These are phyloP conservation scores for Tretioscincus oriximinensis DNA, from an alignment of 2,113 vertebrate genomes.

Conservation along the genomic window DNA sequence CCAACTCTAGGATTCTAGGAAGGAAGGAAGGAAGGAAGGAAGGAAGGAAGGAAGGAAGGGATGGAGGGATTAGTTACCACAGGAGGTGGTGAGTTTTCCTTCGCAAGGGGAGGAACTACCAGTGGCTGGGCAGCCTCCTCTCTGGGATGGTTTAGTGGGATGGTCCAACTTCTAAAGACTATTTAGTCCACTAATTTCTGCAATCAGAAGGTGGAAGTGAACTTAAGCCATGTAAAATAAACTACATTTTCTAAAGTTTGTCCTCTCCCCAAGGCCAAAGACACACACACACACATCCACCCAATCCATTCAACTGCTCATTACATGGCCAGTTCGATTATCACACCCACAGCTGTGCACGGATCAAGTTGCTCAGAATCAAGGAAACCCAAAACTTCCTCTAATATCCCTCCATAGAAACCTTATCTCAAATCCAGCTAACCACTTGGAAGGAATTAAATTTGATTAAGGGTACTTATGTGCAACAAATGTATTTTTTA, in stretches of 20 bases:
- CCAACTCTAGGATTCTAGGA: too few species aligned
- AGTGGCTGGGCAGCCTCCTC: too few species aligned
- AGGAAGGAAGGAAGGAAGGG: too few species aligned
- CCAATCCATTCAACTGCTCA: not conserved
- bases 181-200: not conserved
- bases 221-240: not conserved
- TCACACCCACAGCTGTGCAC: not conserved
- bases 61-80: too few species aligned
- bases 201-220: not conserved
- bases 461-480: not conserved
- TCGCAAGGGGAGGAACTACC: too few species aligned
- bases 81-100: too few species aligned
- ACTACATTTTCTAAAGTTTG: too few species aligned
- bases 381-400: not conserved
- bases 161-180: not conserved
- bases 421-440: not conserved
- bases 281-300: too few species aligned
- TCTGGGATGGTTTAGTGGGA: not conserved
- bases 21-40: too few species aligned
- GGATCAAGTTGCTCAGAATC: not conserved
- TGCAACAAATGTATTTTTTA: not conserved
- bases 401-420: not conserved
- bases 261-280: too few species aligned
- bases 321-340: not conserved
- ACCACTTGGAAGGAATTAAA: not conserved